Evolutionary conservation across 30 jellyfish, hydroid and myxozoan genomes (phyloP).

Genomic region (Pelagia noctiluca): DNA sequence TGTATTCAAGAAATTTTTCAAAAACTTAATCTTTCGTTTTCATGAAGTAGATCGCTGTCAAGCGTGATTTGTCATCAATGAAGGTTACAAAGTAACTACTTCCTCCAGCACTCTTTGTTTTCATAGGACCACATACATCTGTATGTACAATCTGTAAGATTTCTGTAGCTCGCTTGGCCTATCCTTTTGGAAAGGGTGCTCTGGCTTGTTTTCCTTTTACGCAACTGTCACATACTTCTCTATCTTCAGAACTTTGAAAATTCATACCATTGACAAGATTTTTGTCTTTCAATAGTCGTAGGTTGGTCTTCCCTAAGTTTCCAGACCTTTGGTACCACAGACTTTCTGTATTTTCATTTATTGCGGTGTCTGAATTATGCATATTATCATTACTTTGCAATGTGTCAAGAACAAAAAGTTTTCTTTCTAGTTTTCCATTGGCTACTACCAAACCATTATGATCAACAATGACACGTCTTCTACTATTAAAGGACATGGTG

Average conservation of each 20-base stretch:
- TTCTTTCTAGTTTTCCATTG: not conserved
- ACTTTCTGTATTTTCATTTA: not conserved
- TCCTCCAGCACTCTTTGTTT: too few species aligned
- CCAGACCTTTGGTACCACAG: slow-evolving; percentile 8
- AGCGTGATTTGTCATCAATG: too few species aligned
- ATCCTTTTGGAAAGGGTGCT: too few species aligned
- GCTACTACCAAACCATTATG: not conserved
- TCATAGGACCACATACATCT: too few species aligned
- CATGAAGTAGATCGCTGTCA: too few species aligned
- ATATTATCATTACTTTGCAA: not conserved
- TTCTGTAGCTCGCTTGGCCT: too few species aligned
- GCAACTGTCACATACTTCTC: not conserved
- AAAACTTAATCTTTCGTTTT: too few species aligned
- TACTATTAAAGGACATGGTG: not conserved
- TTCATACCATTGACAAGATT: slow-evolving; percentile 11
- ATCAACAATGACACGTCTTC: not conserved
- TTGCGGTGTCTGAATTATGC: not conserved
- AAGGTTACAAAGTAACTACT: too few species aligned
- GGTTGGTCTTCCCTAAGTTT: not conserved
- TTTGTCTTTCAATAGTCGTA: not conserved
- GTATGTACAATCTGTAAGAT: too few species aligned
- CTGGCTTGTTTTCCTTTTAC: too few species aligned
- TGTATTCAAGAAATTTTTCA: too few species aligned
- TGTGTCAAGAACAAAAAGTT: not conserved
- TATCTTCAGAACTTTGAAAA: not conserved